A percentile compares a stretch with the other conserved stretches of the same genome.
These are phyloP conservation scores for Halictus ligatus DNA, from an alignment of 2,888 invertebrate genomes.

Conservation along the genomic window DNA sequence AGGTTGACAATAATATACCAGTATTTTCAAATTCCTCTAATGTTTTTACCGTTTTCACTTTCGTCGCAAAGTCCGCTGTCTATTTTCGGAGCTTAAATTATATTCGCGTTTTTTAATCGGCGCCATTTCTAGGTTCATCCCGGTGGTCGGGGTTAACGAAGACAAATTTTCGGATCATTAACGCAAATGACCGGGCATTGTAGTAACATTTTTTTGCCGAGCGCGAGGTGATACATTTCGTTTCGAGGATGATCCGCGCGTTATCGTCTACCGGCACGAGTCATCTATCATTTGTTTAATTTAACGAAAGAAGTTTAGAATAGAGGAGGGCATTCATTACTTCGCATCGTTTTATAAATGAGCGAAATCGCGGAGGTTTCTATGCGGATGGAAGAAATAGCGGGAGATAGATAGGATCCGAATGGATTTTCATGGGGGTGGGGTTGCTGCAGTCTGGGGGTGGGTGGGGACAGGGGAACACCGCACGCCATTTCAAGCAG, in stretches of 20 bases:
- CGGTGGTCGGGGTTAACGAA: background rate
- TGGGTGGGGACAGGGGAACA: conserved; percentile 28
- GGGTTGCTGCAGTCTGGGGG: conserved; percentile 16
- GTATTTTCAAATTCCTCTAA: background rate
- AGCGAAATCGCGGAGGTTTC: conserved; percentile 45
- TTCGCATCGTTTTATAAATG: conserved; percentile 50
- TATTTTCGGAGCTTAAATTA: background rate
- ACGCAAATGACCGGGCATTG: background rate
- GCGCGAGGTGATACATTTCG: background rate
- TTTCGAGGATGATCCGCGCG: background rate
- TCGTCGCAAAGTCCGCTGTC: too few species aligned
- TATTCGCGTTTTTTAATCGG: background rate
- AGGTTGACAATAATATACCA: background rate
- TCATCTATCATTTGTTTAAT: conserved; percentile 10
- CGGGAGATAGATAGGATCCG: conserved; percentile 46
- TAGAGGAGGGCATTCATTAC: conserved; percentile 46
- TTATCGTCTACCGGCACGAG: background rate
- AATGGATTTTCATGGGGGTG: conserved; percentile 52
- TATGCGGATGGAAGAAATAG: conserved; percentile 45
- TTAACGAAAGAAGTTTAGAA: conserved; percentile 29
- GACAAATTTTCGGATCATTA: background rate
- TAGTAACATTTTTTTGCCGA: background rate
- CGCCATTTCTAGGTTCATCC: background rate
- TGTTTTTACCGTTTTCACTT: background rate
- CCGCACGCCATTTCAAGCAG: conserved; percentile 65